Conservation (phyloP, 2,797 vertebrate species). For the Falco peregrinus region DNA sequence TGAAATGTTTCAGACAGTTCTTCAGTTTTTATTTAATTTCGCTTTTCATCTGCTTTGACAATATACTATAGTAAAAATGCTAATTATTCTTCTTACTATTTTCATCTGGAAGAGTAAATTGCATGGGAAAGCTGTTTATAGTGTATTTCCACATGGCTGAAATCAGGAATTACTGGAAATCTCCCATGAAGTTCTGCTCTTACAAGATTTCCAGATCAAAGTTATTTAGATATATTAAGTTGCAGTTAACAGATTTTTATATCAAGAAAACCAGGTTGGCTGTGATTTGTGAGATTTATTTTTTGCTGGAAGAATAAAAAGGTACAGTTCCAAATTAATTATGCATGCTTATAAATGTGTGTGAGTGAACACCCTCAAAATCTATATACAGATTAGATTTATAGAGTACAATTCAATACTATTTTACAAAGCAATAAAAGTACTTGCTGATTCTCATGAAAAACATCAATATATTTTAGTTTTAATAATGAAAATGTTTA, state of each 20-base stretch:
- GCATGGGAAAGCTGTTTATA: not conserved
- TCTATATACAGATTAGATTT: slow-evolving; percentile 76
- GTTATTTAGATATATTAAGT: not conserved
- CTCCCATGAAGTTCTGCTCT: not conserved
- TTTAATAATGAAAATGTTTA: slow-evolving; percentile 77
- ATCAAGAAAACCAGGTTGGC: not conserved
- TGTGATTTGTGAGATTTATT: not conserved
- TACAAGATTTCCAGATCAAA: not conserved
- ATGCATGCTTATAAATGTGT: not conserved
- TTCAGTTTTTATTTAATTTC: not conserved
- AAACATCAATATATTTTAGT: slow-evolving; percentile 75
- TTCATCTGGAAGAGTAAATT: not conserved
- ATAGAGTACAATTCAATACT: slow-evolving; percentile 77
- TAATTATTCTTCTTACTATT: not conserved
- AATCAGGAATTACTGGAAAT: not conserved
- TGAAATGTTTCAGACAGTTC: not conserved
- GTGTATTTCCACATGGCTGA: not conserved
- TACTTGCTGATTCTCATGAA: slow-evolving; percentile 69
- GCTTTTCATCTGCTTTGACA: not conserved
- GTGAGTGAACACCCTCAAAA: slow-evolving; percentile 63
- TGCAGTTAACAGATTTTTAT: not conserved
- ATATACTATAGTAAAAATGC: not conserved
- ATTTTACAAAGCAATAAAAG: slow-evolving; percentile 77
- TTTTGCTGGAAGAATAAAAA: slow-evolving; percentile 37
- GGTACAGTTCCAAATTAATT: slow-evolving; percentile 65